These are phyloP conservation scores for Corvus hawaiiensis DNA, from an alignment of 2,113 vertebrate genomes.

Conservation along the genomic window DNA sequence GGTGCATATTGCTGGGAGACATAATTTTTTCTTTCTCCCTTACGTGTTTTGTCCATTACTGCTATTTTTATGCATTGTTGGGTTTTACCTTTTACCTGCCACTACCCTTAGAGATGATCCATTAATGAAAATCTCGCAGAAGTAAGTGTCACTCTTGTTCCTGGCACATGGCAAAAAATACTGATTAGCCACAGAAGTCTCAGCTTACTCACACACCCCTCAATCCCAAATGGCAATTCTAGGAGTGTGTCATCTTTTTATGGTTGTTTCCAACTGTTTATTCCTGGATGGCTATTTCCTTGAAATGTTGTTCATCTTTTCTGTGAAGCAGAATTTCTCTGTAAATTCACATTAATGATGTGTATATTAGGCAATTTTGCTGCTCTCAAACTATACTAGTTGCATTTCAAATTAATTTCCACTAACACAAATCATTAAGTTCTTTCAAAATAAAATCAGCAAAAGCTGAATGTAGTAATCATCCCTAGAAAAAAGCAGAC, in stretches of 20 bases:
- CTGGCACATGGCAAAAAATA: background rate
- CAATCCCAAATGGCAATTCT: background rate
- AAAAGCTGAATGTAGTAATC: background rate
- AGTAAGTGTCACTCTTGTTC: background rate
- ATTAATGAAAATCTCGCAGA: background rate
- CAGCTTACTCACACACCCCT: background rate
- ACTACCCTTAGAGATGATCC: background rate
- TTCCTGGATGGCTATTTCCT: background rate
- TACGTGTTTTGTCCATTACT: background rate
- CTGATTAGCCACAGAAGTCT: background rate
- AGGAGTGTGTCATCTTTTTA: background rate
- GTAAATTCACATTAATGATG: background rate
- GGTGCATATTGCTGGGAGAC: background rate
- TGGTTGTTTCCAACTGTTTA: background rate
- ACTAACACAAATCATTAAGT: background rate
- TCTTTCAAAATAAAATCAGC: background rate
- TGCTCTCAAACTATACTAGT: background rate
- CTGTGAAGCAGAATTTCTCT: background rate
- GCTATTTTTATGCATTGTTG: background rate
- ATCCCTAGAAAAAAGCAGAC: background rate
- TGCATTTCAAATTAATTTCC: background rate
- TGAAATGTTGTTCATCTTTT: background rate
- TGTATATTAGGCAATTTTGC: background rate
- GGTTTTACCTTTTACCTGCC: background rate
- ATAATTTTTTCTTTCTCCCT: background rate